Percentiles rank a stretch among this genome's conserved stretches.
Evolutionary conservation across 2,113 vertebrate genomes (phyloP).

Genomic region (Anguilla rostrata): DNA sequence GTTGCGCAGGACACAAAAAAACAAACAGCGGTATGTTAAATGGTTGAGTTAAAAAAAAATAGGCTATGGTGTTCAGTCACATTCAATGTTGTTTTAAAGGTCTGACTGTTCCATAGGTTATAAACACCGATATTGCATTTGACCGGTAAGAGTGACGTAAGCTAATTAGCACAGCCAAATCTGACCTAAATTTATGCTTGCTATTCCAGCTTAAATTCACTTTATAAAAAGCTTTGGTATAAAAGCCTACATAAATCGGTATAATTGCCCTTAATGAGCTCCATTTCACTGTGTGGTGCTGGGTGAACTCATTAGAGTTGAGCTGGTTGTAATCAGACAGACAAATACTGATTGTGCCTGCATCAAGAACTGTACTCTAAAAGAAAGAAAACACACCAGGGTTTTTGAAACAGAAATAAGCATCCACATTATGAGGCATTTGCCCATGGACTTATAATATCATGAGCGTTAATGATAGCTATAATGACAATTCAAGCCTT

Average conservation of each 20-base stretch:
- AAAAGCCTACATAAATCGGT: constrained; percentile 64
- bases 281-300: constrained; percentile 63
- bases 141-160: constrained; percentile 45
- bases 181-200: constrained; percentile 63
- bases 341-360: constrained; percentile 66
- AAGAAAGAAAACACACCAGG: constrained; percentile 63
- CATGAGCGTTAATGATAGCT: constrained; percentile 72
- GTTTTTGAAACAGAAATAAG: constrained; percentile 62
- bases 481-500: constrained; percentile 70
- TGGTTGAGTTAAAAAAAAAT: constrained; percentile 30
- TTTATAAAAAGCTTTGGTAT: constrained; percentile 57
- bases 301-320: constrained; percentile 67
- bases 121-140: constrained; percentile 29
- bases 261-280: constrained; percentile 71
- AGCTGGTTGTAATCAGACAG: constrained; percentile 69
- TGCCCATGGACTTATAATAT: constrained; percentile 68
- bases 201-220: constrained; percentile 61
- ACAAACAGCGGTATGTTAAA: background rate
- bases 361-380: constrained; percentile 67
- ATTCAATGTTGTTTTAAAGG: constrained; percentile 6
- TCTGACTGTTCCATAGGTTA: constrained; percentile 45
- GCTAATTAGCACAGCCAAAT: constrained; percentile 52
- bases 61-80: background rate
- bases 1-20: constrained; percentile 26
- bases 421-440: constrained; percentile 66